Base-by-base conservation (phyloP, 2,113 vertebrate genomes). In the Gyps fulvus region DNA sequence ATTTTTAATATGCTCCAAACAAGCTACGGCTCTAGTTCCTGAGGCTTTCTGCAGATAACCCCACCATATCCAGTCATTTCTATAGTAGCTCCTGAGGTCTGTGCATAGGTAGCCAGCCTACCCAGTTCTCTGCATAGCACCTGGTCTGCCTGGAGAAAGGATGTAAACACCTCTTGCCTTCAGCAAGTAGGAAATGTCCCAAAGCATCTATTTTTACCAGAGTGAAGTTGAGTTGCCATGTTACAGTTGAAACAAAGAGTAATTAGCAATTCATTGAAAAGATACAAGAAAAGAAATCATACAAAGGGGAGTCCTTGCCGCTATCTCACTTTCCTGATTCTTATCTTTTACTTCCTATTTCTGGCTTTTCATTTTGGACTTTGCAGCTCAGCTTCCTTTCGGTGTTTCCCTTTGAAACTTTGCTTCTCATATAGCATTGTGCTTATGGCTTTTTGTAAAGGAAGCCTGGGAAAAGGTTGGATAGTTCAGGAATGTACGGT, bases 181-280 rank as follows among this genome's bases (percentile, higher is more conserved):
- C 62, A 91, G 47, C 54, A 59, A 92, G 50, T 95, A 93, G 94
- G 84, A 97, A 96, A 83, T 79, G 72, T 92, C 85, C 88, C 57
- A 86, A 86, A 94, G 25, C 40, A 83, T 91, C 92, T 97, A 89
- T 98, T 97, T 98, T 97, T 96, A 94, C 38, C 82, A 23, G 67
- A 86, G 70, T 70, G 84, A 70, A 89, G 55, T 29, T n/a, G 57
- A 79, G 76, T 93, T 85, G 83, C 89, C 72, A 74, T 29, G 72
- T 76, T 95, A 93, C 49, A 38, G 57, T 36, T 2, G 23, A 92
- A 98, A 97, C 96, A 97, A 97, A 97, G 93, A 93, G 87, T 89
- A 96, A 91, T 97, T 94, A 96, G 80, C 52, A 94, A 96, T 88
- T 97, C 88, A 92, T 92, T 97, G 93, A 93, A 97, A 98, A 95